phyloP scores from a whole-genome alignment of 2,797 vertebrate genomes.

The Dendrocincla tyrannina region DNA sequence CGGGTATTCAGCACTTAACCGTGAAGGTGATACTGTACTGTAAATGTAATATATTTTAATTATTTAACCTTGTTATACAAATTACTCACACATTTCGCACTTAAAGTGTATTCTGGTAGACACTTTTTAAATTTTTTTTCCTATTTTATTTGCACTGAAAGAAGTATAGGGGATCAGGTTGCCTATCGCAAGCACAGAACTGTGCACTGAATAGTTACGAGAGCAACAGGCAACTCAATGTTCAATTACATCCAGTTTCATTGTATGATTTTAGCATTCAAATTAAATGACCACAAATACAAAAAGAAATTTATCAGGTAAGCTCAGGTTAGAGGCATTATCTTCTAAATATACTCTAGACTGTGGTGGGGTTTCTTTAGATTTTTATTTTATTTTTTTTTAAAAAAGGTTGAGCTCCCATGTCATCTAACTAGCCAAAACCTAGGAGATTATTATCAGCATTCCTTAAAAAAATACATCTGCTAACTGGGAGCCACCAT shows the following conservation, averaged over 20 bases:
- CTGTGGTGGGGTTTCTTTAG: neutral
- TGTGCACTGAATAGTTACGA: neutral
- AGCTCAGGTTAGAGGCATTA: neutral
- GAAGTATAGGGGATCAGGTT: neutral
- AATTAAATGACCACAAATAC: neutral
- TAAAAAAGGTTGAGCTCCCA: neutral
- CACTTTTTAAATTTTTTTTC: neutral
- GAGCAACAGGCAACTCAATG: conserved; percentile 16
- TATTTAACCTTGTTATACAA: conserved; percentile 7
- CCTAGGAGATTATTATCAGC: neutral
- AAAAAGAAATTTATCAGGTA: neutral
- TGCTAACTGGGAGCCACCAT: neutral
- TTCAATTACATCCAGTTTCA: neutral
- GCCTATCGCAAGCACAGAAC: neutral
- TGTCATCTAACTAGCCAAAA: neutral
- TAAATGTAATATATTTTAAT: conserved; percentile 38
- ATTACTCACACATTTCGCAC: neutral
- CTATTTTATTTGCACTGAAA: neutral
- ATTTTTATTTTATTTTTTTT: neutral
- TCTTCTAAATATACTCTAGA: neutral
- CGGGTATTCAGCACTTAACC: conserved; percentile 63
- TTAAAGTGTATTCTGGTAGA: neutral
- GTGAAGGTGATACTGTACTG: conserved; percentile 35
- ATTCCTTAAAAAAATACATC: neutral
- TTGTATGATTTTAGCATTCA: conserved; percentile 7